Evolutionary conservation across 2,888 invertebrate genomes (phyloP).

Genomic region (Cryptus armator): DNA sequence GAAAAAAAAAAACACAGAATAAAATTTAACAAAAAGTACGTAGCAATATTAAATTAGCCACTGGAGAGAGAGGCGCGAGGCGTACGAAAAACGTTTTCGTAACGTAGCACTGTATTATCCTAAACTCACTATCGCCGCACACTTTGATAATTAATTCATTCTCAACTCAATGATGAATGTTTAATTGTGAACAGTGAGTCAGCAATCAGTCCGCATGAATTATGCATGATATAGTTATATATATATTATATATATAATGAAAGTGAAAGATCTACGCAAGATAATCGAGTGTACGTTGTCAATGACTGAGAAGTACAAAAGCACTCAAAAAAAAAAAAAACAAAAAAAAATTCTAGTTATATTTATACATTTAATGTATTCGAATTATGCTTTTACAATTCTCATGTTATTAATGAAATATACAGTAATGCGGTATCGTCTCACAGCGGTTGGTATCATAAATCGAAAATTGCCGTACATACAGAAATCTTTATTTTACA

Average conservation of each 20-base stretch:
- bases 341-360: constrained; percentile 82
- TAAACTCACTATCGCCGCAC: constrained; percentile 41
- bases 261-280: constrained; percentile 58
- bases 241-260: constrained; percentile 46
- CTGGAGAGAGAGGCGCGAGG: constrained; percentile 19
- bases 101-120: constrained; percentile 44
- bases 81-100: constrained; percentile 33
- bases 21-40: constrained; percentile 36
- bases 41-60: constrained; percentile 60
- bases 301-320: constrained; percentile 83
- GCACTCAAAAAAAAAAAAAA: constrained; percentile 80
- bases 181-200: constrained; percentile 35
- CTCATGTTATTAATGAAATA: constrained; percentile 78
- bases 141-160: constrained; percentile 48
- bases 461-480: neutral
- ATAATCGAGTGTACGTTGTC: constrained; percentile 79
- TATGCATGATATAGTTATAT: constrained; percentile 45
- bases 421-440: constrained; percentile 66
- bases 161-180: constrained; percentile 45
- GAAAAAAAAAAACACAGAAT: constrained; percentile 29
- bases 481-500: neutral
- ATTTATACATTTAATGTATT: constrained; percentile 82
- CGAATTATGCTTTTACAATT: constrained; percentile 79
- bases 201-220: constrained; percentile 51
- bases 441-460: constrained; percentile 29